These are phyloP conservation scores for Planiliza haematocheilus DNA, from an alignment of 2,113 vertebrate species.

Conservation along the genomic window DNA sequence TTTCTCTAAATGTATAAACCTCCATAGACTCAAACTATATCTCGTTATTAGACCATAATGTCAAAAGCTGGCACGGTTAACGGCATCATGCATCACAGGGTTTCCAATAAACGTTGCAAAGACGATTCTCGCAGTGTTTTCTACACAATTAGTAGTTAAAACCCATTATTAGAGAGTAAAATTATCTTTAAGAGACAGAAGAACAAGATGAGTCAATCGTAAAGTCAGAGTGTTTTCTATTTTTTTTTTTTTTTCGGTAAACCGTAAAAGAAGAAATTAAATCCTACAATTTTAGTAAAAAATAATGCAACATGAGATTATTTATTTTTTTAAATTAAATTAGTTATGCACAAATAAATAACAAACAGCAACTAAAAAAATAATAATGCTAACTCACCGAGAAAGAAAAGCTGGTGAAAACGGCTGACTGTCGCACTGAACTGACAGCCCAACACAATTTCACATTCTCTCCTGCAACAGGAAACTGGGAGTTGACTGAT, in stretches of 20 bases:
- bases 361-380: not conserved
- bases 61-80: not conserved
- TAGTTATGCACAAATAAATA: not conserved
- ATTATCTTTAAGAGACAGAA: not conserved
- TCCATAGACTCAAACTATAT: not conserved
- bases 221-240: too few relatives aligned
- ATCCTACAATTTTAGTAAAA: too few relatives aligned
- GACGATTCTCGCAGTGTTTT: not conserved
- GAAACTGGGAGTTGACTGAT: constrained; percentile 43
- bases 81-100: too few relatives aligned
- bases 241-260: too few relatives aligned
- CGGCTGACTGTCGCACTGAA: constrained; percentile 1
- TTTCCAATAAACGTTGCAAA: too few relatives aligned
- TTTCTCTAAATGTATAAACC: not conserved
- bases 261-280: too few relatives aligned
- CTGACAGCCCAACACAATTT: not conserved
- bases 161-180: not conserved
- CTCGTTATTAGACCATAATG: not conserved
- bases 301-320: too few relatives aligned
- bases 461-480: constrained; percentile 40
- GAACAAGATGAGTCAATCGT: not conserved
- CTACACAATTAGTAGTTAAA: not conserved
- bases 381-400: constrained; percentile 42
- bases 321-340: too few relatives aligned
- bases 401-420: not conserved